phyloP scores from a whole-genome alignment of 2,113 vertebrate genomes.

The Caracal caracal region DNA sequence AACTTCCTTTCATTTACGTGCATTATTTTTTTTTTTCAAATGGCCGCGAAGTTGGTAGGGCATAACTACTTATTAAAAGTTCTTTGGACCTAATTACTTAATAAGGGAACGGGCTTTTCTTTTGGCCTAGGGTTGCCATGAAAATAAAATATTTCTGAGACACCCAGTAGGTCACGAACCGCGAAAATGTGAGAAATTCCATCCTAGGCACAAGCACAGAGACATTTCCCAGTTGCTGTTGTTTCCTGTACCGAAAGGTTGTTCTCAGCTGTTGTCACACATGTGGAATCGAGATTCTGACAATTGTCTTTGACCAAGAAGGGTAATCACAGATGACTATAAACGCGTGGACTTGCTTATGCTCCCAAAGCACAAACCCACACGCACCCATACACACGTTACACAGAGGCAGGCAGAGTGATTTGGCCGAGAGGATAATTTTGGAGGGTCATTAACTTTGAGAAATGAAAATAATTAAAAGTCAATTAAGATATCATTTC shows the following conservation, averaged over 20 bases:
- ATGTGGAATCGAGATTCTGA: background rate
- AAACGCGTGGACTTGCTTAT: background rate
- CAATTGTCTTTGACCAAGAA: background rate
- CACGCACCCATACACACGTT: background rate
- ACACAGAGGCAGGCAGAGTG: background rate
- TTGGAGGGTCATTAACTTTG: slow-evolving; percentile 67
- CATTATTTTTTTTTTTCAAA: background rate
- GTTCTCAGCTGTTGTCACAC: background rate
- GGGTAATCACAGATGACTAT: background rate
- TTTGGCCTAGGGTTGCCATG: background rate
- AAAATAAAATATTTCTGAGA: slow-evolving; percentile 29
- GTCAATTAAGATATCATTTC: slow-evolving; percentile 59
- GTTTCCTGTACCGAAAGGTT: background rate
- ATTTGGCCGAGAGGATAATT: background rate
- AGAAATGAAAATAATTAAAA: slow-evolving; percentile 71
- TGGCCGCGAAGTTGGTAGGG: background rate
- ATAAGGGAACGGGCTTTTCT: background rate
- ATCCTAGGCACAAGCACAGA: background rate
- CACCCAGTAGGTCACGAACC: background rate
- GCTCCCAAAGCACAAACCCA: no score
- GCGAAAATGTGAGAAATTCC: background rate
- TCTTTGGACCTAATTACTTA: background rate
- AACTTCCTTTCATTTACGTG: background rate
- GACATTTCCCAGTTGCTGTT: background rate
- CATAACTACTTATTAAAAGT: background rate